These are phyloP conservation scores for Enteromius afrohamiltoni DNA, from an alignment of 2,797 vertebrate species.

Conservation along the genomic window DNA sequence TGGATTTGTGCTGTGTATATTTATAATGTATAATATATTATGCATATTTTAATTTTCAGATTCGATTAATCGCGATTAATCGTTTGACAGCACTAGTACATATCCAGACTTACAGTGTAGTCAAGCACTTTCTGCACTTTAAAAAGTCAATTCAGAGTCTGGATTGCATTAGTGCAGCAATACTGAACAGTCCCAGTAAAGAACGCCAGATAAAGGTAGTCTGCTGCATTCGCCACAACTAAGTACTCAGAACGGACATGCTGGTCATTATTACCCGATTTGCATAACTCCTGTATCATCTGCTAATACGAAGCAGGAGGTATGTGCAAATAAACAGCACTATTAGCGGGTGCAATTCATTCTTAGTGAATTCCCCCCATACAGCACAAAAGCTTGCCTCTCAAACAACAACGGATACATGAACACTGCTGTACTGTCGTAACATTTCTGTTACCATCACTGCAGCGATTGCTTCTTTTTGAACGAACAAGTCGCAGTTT, in stretches of 20 bases:
- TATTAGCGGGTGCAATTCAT: not conserved
- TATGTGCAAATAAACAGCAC: not conserved
- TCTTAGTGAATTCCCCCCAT: conserved; percentile 22
- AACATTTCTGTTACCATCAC: conserved; percentile 3
- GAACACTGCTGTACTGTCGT: conserved; percentile 15
- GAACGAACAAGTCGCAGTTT: not conserved
- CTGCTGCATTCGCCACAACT: not conserved
- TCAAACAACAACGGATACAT: conserved; percentile 21
- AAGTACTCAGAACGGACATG: not conserved
- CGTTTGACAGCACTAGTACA: not conserved
- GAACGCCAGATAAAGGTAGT: not conserved
- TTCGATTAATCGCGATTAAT: too few relatives aligned
- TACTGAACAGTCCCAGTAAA: not conserved
- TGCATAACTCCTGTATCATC: conserved; percentile 1
- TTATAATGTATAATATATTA: too few relatives aligned
- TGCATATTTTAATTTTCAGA: too few relatives aligned
- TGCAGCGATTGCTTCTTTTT: conserved; percentile 2
- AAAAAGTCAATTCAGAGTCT: not conserved
- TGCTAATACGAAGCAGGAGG: conserved; percentile 3
- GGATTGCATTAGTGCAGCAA: conserved; percentile 9
- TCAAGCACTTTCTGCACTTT: not conserved
- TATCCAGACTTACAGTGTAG: conserved; percentile 15
- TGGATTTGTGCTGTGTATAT: too few relatives aligned
- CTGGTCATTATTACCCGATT: conserved; percentile 1
- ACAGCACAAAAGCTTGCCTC: conserved; percentile 44